Percentiles rank a stretch among this genome's conserved stretches.
Conservation (phyloP, 2,797 vertebrate genomes). For the Labroides dimidiatus region DNA sequence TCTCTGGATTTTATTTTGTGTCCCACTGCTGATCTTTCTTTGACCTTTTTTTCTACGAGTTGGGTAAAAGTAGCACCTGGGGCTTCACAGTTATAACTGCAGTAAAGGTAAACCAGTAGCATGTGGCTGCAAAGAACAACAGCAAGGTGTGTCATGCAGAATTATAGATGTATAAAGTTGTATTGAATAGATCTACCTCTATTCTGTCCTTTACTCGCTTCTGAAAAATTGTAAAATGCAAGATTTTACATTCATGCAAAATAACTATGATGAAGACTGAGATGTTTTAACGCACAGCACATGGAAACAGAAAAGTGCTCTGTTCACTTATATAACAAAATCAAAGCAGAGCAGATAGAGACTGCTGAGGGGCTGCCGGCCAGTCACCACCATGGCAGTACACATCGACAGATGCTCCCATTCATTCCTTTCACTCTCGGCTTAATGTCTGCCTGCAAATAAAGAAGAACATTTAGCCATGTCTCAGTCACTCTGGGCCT, state of each 20-base stretch:
- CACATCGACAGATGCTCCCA: slow-evolving; percentile 75
- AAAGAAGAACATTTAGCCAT: slow-evolving; percentile 78
- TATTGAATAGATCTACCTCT: not conserved
- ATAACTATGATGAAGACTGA: slow-evolving; percentile 7
- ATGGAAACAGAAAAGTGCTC: slow-evolving; percentile 14
- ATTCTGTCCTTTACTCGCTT: not conserved
- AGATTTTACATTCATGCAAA: not conserved
- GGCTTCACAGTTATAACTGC: not conserved
- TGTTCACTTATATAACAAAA: slow-evolving; percentile 8
- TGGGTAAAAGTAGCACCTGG: not conserved
- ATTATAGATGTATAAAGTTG: not conserved
- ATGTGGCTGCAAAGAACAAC: not conserved
- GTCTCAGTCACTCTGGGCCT: slow-evolving; percentile 74
- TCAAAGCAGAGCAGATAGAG: slow-evolving; percentile 39
- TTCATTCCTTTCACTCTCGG: slow-evolving; percentile 70
- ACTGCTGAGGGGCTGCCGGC: slow-evolving; percentile 55
- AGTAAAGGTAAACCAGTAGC: not conserved
- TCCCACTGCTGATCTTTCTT: not conserved
- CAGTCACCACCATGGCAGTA: slow-evolving; percentile 59
- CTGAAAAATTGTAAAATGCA: not conserved
- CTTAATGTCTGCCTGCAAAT: slow-evolving; percentile 74
- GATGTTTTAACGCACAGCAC: not conserved
- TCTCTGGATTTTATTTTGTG: not conserved
- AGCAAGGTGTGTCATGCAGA: not conserved
- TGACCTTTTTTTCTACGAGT: not conserved